Evolutionary conservation across 2,113 vertebrate species (phyloP).

Genomic region (Ammodytes marinus): DNA sequence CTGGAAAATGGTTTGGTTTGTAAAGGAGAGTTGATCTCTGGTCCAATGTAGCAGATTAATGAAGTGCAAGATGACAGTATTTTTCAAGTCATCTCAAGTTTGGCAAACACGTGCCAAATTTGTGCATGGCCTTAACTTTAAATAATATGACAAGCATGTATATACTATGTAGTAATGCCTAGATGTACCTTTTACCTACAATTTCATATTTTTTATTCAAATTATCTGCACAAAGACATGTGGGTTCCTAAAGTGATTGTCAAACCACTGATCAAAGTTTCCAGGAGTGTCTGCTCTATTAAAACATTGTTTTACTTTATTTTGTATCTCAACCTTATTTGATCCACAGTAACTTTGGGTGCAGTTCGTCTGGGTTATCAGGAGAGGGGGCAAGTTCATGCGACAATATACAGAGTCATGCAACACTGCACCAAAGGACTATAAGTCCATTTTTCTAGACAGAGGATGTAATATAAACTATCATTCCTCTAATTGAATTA

Average conservation of each 20-base stretch:
- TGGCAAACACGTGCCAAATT: conserved; percentile 7
- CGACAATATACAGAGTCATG: not conserved
- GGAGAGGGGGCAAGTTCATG: conserved; percentile 45
- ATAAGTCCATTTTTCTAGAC: not conserved
- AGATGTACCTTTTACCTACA: conserved; percentile 2
- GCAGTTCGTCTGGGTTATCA: conserved; percentile 38
- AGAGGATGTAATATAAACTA: not conserved
- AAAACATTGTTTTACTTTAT: not conserved
- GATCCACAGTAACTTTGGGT: not conserved
- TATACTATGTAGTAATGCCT: conserved; percentile 14
- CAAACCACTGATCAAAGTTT: conserved; percentile 39
- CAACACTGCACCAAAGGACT: not conserved
- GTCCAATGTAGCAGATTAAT: not conserved
- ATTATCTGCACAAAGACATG: conserved; percentile 7
- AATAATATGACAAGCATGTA: not conserved
- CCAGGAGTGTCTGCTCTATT: not conserved
- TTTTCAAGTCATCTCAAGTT: conserved; percentile 14
- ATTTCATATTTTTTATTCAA: conserved; percentile 37
- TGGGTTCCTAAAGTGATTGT: conserved; percentile 2
- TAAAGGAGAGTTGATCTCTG: not conserved
- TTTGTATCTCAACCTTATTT: not conserved
- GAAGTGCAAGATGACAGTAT: not conserved
- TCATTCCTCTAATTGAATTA: not conserved
- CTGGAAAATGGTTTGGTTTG: not conserved
- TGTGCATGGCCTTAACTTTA: conserved; percentile 25